Conservation (phyloP, 2,888 invertebrate genomes). For the Synanthedon formicaeformis region DNA sequence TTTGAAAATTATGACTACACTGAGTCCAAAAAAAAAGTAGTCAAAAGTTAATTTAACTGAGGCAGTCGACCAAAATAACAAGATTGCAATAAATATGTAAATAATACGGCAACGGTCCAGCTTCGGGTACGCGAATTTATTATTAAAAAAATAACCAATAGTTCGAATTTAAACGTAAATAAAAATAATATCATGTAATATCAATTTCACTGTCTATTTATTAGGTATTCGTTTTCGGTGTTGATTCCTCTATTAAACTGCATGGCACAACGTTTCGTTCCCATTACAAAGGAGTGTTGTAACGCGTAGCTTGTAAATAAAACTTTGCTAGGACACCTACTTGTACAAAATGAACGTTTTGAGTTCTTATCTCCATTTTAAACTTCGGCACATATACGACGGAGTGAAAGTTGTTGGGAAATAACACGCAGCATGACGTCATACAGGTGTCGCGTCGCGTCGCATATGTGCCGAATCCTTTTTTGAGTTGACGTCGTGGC, state of each 20-base stretch:
- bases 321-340: neutral
- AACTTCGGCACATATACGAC: too few relatives aligned
- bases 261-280: slow-evolving; percentile 41
- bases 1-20: neutral
- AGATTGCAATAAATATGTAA: slow-evolving; percentile 67
- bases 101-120: slow-evolving; percentile 51
- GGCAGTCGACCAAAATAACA: slow-evolving; percentile 36
- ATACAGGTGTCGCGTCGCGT: too few relatives aligned
- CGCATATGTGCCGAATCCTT: too few relatives aligned
- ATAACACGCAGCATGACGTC: too few relatives aligned
- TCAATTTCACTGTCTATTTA: slow-evolving; percentile 70
- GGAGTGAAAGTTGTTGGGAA: too few relatives aligned
- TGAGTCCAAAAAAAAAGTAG: neutral
- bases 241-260: slow-evolving; percentile 60
- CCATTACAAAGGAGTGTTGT: slow-evolving; percentile 30
- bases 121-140: slow-evolving; percentile 47
- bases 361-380: too few relatives aligned
- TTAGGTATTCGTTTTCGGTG: slow-evolving; percentile 66
- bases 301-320: neutral
- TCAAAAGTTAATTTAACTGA: neutral
- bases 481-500: neutral
- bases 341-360: too few relatives aligned
- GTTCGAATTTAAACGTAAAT: slow-evolving; percentile 59
- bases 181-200: slow-evolving; percentile 58
- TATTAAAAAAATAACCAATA: slow-evolving; percentile 39